A percentile compares a stretch with the other conserved stretches of the same genome.
Evolutionary conservation across 2,113 vertebrate species (phyloP).

Genomic region (Ivindomyrus marchei): DNA sequence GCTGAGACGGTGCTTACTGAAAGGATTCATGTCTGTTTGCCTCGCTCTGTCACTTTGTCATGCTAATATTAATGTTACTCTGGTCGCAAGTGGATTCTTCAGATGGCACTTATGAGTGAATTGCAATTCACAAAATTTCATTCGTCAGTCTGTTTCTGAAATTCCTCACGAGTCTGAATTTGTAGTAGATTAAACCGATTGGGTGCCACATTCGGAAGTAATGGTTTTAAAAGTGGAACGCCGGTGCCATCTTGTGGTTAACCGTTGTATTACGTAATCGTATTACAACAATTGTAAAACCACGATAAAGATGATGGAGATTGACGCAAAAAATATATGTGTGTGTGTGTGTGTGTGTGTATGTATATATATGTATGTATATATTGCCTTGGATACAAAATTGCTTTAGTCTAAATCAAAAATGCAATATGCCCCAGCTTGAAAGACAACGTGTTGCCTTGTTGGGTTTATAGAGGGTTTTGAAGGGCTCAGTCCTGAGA

Average conservation of each 20-base stretch:
- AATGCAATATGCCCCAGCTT: neutral
- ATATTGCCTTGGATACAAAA: constrained; percentile 27
- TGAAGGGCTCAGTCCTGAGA: neutral
- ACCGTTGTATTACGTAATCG: neutral
- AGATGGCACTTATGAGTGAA: neutral
- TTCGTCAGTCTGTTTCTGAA: neutral
- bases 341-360: neutral
- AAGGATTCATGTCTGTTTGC: constrained; percentile 22
- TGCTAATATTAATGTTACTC: neutral
- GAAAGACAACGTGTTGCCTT: neutral
- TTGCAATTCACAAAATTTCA: neutral
- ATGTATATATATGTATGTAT: neutral
- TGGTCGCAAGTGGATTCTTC: neutral
- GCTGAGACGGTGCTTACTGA: neutral
- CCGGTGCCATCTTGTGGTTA: constrained; percentile 43
- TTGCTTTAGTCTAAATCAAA: neutral
- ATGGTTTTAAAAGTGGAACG: neutral
- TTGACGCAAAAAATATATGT: constrained; percentile 25
- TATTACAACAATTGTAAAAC: neutral
- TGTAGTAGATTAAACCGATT: neutral
- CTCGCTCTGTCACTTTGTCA: constrained; percentile 36
- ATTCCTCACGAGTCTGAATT: neutral
- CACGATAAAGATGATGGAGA: constrained; percentile 21
- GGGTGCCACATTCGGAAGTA: neutral
- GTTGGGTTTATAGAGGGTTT: neutral